Evolutionary conservation across 2,113 vertebrate species (phyloP).

Genomic region (Corynorhinus townsendii): DNA sequence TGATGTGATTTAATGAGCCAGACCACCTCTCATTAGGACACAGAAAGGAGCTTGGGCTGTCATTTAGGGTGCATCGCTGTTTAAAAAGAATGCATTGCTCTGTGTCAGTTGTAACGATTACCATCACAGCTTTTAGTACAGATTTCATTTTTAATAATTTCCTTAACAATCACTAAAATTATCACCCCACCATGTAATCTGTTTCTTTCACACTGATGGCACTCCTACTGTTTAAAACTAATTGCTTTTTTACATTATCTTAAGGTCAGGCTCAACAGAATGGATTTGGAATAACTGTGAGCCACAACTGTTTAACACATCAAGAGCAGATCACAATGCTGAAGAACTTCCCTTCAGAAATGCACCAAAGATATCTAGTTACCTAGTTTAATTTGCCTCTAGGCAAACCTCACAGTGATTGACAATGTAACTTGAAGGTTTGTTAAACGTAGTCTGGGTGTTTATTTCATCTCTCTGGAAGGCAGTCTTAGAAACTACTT

Average conservation of each 20-base stretch:
- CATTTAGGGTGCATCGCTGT: not conserved
- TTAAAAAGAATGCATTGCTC: conserved; percentile 10
- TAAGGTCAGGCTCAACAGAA: conserved; percentile 55
- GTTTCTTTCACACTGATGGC: conserved; percentile 49
- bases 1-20: conserved; percentile 25
- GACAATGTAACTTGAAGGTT: not conserved
- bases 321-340: not conserved
- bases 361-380: not conserved
- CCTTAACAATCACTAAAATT: conserved; percentile 65
- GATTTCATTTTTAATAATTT: conserved; percentile 72
- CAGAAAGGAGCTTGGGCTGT: not conserved
- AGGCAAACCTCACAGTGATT: not conserved
- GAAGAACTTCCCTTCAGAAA: not conserved
- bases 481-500: not conserved
- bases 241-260: conserved; percentile 70
- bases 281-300: conserved; percentile 30
- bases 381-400: not conserved
- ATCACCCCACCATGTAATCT: conserved; percentile 56
- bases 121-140: conserved; percentile 47
- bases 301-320: conserved; percentile 6
- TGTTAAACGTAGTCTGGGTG: not conserved
- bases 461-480: conserved; percentile 26
- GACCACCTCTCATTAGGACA: conserved; percentile 17
- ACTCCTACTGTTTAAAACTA: conserved; percentile 67
- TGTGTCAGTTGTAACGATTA: conserved; percentile 45